Conservation (phyloP, 2,113 vertebrate species). For the Ceyx cyanopectus region DNA sequence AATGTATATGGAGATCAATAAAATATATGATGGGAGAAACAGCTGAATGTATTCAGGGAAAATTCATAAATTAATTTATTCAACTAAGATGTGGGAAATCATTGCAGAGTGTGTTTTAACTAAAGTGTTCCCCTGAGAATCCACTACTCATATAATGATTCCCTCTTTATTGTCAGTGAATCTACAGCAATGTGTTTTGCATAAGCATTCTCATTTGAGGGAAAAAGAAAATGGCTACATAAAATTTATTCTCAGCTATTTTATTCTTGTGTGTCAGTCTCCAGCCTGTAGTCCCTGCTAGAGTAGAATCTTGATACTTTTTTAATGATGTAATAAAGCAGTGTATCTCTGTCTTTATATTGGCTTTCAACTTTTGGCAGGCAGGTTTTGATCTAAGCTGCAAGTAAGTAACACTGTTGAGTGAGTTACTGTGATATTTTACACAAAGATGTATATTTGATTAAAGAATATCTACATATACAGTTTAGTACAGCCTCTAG, state of each 20-base stretch:
- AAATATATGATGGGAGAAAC: slow-evolving; percentile 62
- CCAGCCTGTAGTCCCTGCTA: not conserved
- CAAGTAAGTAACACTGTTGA: not conserved
- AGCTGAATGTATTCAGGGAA: slow-evolving; percentile 44
- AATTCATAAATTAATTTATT: slow-evolving; percentile 72
- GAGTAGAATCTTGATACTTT: not conserved
- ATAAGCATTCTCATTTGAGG: slow-evolving; percentile 66
- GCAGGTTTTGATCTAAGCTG: not conserved
- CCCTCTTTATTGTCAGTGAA: slow-evolving; percentile 68
- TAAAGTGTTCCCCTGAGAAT: slow-evolving; percentile 66
- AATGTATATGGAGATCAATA: slow-evolving; percentile 63
- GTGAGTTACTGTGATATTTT: not conserved
- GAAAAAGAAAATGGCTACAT: slow-evolving; percentile 58
- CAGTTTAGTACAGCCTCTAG: not conserved
- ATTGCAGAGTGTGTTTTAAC: slow-evolving; percentile 62
- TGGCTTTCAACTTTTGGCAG: not conserved
- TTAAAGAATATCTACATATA: accelerated
- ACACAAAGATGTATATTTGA: not conserved
- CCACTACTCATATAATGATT: slow-evolving; percentile 54
- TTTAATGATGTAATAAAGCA: slow-evolving; percentile 23
- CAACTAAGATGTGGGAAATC: slow-evolving; percentile 60
- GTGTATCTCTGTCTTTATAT: not conserved
- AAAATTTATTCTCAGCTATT: slow-evolving; percentile 62
- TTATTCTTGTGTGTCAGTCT: slow-evolving; percentile 54
- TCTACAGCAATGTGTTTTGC: slow-evolving; percentile 67